These are phyloP conservation scores for Phlogophora meticulosa DNA, from an alignment of 2,888 invertebrate species.

Conservation along the genomic window DNA sequence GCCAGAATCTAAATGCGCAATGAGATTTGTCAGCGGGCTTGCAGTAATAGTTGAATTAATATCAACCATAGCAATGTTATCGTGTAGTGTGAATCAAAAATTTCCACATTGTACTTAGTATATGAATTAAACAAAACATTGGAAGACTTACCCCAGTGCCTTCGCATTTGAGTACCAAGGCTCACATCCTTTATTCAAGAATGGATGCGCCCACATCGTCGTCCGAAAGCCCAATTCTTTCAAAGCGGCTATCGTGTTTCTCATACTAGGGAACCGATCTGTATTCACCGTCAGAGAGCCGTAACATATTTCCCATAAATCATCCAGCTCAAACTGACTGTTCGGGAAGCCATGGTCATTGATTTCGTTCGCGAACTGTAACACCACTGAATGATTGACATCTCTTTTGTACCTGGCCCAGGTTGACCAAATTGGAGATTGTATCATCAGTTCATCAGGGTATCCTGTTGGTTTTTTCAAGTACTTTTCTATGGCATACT, in stretches of 20 bases:
- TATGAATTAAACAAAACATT: background rate
- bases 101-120: no score
- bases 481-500: constrained; percentile 90
- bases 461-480: constrained; percentile 90
- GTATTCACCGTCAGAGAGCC: constrained; percentile 90
- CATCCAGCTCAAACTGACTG: constrained; percentile 92
- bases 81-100: background rate
- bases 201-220: constrained; percentile 93
- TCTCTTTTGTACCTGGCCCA: constrained; percentile 91
- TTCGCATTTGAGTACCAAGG: constrained; percentile 87
- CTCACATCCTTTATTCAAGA: constrained; percentile 91
- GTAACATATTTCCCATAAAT: constrained; percentile 92
- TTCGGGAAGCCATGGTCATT: constrained; percentile 85
- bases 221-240: constrained; percentile 89
- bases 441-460: constrained; percentile 91
- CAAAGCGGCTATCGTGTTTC: constrained; percentile 81
- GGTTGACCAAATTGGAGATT: constrained; percentile 93
- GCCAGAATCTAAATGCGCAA: no score
- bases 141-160: constrained; percentile 81
- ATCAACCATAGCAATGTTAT: no score
- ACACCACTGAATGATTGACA: constrained; percentile 88
- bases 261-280: constrained; percentile 90
- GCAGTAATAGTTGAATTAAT: no score
- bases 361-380: constrained; percentile 89
- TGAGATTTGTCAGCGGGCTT: no score